Percentiles rank a stretch among this genome's conserved stretches.
Evolutionary conservation across 2,113 vertebrate genomes (phyloP).

Genomic region (Ictidomys tridecemlineatus): DNA sequence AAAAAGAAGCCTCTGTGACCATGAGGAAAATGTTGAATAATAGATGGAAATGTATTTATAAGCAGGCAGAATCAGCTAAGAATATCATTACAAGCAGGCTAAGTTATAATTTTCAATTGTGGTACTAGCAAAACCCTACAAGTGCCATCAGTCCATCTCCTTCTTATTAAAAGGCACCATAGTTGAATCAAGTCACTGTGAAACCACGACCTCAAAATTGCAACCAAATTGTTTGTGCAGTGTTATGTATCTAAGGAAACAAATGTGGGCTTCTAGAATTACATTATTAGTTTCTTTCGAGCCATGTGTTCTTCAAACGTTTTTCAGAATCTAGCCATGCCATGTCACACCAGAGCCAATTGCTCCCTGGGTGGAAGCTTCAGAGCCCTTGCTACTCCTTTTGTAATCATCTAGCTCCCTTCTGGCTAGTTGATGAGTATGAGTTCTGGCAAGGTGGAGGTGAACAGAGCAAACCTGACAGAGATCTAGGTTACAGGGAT

Average conservation of each 20-base stretch:
- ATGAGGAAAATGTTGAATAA: conserved; percentile 77
- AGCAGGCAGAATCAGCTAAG: conserved; percentile 83
- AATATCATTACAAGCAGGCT: conserved; percentile 82
- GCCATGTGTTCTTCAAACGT: conserved; percentile 65
- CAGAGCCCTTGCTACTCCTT: neutral
- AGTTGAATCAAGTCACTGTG: conserved; percentile 88
- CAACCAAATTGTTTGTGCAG: conserved; percentile 89
- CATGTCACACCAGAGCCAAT: neutral
- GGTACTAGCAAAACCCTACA: conserved; percentile 82
- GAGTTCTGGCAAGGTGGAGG: neutral
- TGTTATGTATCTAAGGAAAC: conserved; percentile 92
- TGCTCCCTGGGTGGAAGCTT: neutral
- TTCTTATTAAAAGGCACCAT: conserved; percentile 74
- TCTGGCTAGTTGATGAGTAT: neutral
- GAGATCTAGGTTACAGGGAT: neutral
- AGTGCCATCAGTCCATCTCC: conserved; percentile 84
- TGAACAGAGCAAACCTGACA: too few relatives aligned
- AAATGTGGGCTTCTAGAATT: conserved; percentile 87
- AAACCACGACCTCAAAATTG: conserved; percentile 87
- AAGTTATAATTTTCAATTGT: conserved; percentile 87
- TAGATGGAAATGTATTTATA: conserved; percentile 83
- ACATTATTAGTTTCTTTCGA: conserved; percentile 84
- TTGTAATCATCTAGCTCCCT: neutral
- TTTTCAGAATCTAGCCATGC: conserved; percentile 70
- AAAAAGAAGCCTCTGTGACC: conserved; percentile 77